Percentiles rank a stretch among this genome's conserved stretches.
phyloP scores from a whole-genome alignment of 2,113 vertebrate species.

The Progne subis region DNA sequence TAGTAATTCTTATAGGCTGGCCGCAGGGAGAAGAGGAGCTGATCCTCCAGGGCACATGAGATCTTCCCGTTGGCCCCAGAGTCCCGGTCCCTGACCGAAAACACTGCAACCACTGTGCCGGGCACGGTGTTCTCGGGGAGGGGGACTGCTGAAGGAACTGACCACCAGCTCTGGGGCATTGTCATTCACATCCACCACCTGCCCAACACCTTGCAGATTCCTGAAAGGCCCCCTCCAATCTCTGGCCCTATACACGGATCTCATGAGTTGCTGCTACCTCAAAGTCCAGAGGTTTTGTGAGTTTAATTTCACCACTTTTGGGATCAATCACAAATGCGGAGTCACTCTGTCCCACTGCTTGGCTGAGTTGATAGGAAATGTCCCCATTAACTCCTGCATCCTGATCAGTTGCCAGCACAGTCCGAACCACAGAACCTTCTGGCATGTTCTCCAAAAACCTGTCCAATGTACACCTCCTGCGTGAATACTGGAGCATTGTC shows the following conservation, averaged over 20 bases:
- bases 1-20: conserved; percentile 66
- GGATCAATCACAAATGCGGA: too few relatives aligned
- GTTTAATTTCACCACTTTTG: conserved; percentile 52
- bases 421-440: too few relatives aligned
- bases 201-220: conserved; percentile 34
- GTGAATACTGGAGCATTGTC: background rate
- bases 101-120: conserved; percentile 78
- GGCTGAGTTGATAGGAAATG: too few relatives aligned
- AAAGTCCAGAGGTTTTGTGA: conserved; percentile 41
- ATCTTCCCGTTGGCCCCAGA: background rate
- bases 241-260: too few relatives aligned
- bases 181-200: conserved; percentile 81
- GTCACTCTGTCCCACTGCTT: too few relatives aligned
- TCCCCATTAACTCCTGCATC: too few relatives aligned
- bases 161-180: conserved; percentile 78
- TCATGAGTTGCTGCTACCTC: accelerated
- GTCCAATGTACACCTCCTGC: too few relatives aligned
- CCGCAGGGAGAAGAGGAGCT: background rate
- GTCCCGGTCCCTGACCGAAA: background rate
- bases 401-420: too few relatives aligned
- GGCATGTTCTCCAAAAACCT: too few relatives aligned
- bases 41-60: background rate
- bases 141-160: conserved; percentile 64
- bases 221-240: too few relatives aligned
- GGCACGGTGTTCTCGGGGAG: conserved; percentile 67